phyloP scores from a whole-genome alignment of 2,113 vertebrate genomes.

The Psettodes erumei region DNA sequence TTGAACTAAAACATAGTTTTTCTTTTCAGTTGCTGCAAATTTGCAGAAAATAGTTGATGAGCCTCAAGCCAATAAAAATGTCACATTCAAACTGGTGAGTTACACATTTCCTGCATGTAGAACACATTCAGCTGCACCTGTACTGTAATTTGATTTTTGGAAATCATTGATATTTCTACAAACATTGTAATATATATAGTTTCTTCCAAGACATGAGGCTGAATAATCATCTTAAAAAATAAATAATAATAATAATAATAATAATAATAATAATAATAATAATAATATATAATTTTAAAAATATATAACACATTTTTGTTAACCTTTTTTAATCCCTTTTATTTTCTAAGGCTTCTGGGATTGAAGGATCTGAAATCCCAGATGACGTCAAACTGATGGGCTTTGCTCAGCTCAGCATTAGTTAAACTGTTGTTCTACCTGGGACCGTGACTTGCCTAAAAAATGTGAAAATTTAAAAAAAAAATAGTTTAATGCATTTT shows the following conservation, averaged over 20 bases:
- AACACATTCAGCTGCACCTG: neutral
- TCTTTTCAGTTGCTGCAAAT: constrained; percentile 96
- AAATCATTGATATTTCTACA: neutral
- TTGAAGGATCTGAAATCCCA: constrained; percentile 93
- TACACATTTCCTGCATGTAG: neutral
- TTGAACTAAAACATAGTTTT: constrained; percentile 12
- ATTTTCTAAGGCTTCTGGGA: constrained; percentile 90
- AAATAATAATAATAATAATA: too few relatives aligned
- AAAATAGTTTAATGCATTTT: constrained; percentile 81
- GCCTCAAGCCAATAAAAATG: constrained; percentile 94
- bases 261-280: too few relatives aligned
- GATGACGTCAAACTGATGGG: constrained; percentile 97
- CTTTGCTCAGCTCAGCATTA: constrained; percentile 99
- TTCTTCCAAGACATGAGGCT: neutral
- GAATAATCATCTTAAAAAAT: too few relatives aligned
- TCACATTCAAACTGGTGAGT: constrained; percentile 99
- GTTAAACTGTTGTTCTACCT: constrained; percentile 84
- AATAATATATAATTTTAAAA: too few relatives aligned
- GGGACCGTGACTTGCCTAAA: constrained; percentile 83
- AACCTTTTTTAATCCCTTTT: neutral
- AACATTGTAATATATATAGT: too few relatives aligned
- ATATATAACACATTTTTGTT: too few relatives aligned
- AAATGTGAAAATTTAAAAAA: constrained; percentile 80
- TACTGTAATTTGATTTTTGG: neutral
- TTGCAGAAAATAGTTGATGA: constrained; percentile 99